Conservation (phyloP, 2,113 vertebrate species). For the Syngnathus floridae region DNA sequence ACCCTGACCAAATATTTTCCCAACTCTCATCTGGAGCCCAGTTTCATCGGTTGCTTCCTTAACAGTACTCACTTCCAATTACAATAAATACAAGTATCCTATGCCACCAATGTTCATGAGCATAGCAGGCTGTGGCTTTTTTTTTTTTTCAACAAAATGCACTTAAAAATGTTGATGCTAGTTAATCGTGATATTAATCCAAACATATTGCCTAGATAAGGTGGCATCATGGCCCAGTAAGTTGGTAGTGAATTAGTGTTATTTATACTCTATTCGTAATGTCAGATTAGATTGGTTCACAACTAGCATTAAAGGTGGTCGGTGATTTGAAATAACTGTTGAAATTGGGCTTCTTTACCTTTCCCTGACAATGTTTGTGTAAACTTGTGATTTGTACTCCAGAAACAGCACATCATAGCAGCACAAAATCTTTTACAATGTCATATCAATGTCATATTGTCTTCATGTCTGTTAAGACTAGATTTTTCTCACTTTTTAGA, state of each 20-base stretch:
- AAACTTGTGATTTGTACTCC: constrained; percentile 42
- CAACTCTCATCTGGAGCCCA: constrained; percentile 6
- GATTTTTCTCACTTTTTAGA: constrained; percentile 42
- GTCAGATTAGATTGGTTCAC: not conserved
- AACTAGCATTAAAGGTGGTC: not conserved
- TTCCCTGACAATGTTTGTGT: constrained; percentile 35
- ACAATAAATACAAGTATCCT: not conserved
- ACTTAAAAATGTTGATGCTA: not conserved
- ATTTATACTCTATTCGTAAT: not conserved
- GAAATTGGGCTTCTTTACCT: constrained; percentile 18
- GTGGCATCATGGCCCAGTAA: constrained; percentile 7
- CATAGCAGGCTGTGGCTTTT: not conserved
- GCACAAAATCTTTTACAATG: constrained; percentile 52
- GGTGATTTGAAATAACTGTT: constrained; percentile 12
- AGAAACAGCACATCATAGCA: constrained; percentile 61
- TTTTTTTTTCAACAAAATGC: not conserved
- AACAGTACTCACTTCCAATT: not conserved
- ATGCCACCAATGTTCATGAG: not conserved
- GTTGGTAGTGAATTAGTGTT: not conserved
- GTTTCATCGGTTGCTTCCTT: constrained; percentile 29
- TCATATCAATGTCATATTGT: constrained; percentile 17
- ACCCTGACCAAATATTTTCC: not conserved
- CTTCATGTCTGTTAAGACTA: constrained; percentile 22
- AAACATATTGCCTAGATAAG: not conserved
- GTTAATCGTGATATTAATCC: not conserved